Evolutionary conservation across 2,113 vertebrate species (phyloP).

Genomic region (Carlito syrichta): DNA sequence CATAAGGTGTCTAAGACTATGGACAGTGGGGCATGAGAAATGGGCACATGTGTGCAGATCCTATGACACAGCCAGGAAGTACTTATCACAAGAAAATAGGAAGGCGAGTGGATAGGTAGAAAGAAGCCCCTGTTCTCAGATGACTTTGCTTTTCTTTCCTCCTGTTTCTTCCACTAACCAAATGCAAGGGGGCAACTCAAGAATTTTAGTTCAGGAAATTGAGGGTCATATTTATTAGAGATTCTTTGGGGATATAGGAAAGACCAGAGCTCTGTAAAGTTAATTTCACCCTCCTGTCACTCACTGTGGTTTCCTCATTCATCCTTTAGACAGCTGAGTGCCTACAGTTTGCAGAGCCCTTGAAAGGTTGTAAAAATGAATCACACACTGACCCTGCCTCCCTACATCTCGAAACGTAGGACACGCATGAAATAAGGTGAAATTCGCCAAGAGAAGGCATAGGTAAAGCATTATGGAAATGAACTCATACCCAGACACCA

Average conservation of each 20-base stretch:
- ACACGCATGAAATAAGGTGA: not conserved
- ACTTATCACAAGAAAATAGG: not conserved
- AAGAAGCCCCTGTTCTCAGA: not conserved
- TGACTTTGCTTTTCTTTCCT: not conserved
- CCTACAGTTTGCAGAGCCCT: not conserved
- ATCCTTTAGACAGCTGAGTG: not conserved
- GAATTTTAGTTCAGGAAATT: not conserved
- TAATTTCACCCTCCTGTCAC: not conserved
- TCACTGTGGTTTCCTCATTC: not conserved
- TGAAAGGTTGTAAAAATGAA: not conserved
- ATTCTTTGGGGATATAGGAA: not conserved
- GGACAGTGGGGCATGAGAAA: fast-evolving
- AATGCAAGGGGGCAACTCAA: not conserved
- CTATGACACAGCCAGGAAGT: fast-evolving
- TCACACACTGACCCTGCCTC: not conserved
- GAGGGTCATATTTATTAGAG: not conserved
- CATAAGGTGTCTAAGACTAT: fast-evolving
- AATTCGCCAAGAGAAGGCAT: not conserved
- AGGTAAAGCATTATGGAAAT: fast-evolving
- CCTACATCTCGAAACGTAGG: not conserved
- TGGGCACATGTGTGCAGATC: not conserved
- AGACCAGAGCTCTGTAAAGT: not conserved
- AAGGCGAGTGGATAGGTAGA: not conserved
- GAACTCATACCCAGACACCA: fast-evolving
- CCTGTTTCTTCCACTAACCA: not conserved